Evolutionary conservation across 2,888 invertebrate genomes (phyloP), one percentile per base, ranked within the genome.

Genomic region (Lasius platythorax): DNA sequence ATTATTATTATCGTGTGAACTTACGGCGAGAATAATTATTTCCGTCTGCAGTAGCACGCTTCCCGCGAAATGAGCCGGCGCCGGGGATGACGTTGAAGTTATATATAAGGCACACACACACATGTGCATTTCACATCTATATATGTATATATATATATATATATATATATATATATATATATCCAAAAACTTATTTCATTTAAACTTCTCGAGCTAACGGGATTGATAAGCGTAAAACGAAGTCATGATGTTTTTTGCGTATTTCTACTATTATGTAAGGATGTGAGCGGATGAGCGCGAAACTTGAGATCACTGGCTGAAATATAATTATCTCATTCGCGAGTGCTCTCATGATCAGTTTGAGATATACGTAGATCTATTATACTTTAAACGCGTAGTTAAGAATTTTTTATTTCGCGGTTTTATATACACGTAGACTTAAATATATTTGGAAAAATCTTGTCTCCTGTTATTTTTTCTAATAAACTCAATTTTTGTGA

Each of bases 1-100:
- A 94, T 93, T 93, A 93, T 94, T 93, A 93, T 94, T 94, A 92
- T 91, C 94, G 93, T 94, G 94, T 91, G 94, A 94, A 93, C 88
- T 88, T 87, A 87, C 91, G 88, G 85, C 83, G 85, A 88, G 86
- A 91, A 91, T 92, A 93, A 94, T 93, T 94, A 94, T 93, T 93
- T 94, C 93, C 93, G 92, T 89, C 91, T 91, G 91, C 88, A 88
- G 90, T 89, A 90, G 92, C 73, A 90, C 90, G 92, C 86, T 92
- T 92, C 90, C 92, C 91, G 92, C 83, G 84, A 88, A 89, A 85
- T 85, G 83, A 81, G 68, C 74, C 82, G 85, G 81, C 68, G 79
- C 67, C 87, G 56, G 68, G 84, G 86, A 83, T 72, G 73, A 70
- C 67, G 83, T 56, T 70, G 53, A 88, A 90, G 90, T 91, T 92